Evolutionary conservation across 2,888 invertebrate genomes (phyloP), one percentile per base, ranked within the genome.

Genomic region (Daptonema setosum): DNA sequence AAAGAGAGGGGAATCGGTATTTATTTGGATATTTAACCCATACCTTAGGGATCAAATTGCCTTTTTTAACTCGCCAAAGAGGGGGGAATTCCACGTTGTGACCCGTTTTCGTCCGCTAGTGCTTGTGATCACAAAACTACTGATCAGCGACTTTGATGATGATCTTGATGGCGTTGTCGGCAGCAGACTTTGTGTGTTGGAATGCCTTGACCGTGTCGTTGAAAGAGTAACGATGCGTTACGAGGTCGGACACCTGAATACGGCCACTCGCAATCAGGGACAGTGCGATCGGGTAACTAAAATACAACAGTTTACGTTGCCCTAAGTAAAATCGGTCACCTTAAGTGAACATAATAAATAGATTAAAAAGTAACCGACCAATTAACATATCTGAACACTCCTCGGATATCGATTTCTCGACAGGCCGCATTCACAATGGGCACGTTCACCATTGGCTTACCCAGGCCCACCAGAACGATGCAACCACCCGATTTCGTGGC

Each of bases 331-430:
- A 11, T 35, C 17, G 35, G 35, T 8, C 11, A 35, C 35, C 35
- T 11, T 11, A 35, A 35, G 8, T 17, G 11, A 8, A 8, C 45
- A 45, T 17, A n/a, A 14, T 17, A 3, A 17, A 45, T n/a, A n/a
- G n/a, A 8, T 11, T 35, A 35, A 35, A 35, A 17, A 8, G 35
- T 35, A 35, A 35, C 52, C 5, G 3, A 85, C 85, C 85, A 85
- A 72, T 88, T 88, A 60, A 80, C 83, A 70, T 93, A 93, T 73
- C 93, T 79, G 75, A 93, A 93, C 58, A 87, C 81, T 60, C 93
- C 93, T 60, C 83, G 78, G 62, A 95, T 83, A 73, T 91, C 90
- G 14, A 95, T 82, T 75, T 93, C 91, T 56, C 86, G 74, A 0
- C 80, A 75, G 29, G 85, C 76, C 1, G 87, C 84, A 66, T 81